phyloP scores from a whole-genome alignment of 2,113 vertebrate genomes.

The Stigmatopora nigra region DNA sequence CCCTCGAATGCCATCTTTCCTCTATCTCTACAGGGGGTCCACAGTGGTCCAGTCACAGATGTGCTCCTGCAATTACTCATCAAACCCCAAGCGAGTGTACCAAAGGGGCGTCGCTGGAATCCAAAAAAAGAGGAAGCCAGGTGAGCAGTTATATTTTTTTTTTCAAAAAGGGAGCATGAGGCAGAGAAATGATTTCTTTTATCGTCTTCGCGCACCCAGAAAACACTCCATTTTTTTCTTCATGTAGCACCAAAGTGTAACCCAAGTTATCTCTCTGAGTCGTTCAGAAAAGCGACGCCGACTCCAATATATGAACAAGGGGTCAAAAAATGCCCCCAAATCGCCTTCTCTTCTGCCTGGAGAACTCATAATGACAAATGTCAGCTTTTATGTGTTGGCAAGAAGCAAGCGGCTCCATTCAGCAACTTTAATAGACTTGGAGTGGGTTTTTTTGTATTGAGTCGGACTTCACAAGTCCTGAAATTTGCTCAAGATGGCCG shows the following conservation, averaged over 20 bases:
- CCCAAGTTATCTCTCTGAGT: background rate
- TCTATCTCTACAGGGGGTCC: constrained; percentile 48
- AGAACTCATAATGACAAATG: background rate
- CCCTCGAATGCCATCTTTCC: constrained; percentile 39
- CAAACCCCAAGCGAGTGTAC: constrained; percentile 53
- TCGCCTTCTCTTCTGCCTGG: background rate
- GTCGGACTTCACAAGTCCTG: background rate
- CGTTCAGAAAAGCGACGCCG: background rate
- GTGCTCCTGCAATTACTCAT: constrained; percentile 56
- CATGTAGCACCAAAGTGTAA: background rate
- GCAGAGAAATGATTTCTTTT: constrained; percentile 1
- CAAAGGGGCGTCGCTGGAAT: constrained; percentile 9
- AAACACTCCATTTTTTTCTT: background rate
- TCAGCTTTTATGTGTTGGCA: background rate
- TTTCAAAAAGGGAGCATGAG: constrained; percentile 1
- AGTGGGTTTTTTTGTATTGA: constrained; percentile 21
- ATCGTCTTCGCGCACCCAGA: background rate
- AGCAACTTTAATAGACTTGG: constrained; percentile 2
- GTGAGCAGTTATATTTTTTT: background rate
- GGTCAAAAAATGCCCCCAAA: background rate
- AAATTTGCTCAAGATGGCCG: background rate
- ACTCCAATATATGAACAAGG: background rate
- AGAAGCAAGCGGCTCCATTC: background rate
- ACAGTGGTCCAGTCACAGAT: constrained; percentile 61
- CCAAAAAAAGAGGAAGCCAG: background rate